phyloP scores from a whole-genome alignment of 2,888 invertebrate species.

The Watsonalla cultraria region DNA sequence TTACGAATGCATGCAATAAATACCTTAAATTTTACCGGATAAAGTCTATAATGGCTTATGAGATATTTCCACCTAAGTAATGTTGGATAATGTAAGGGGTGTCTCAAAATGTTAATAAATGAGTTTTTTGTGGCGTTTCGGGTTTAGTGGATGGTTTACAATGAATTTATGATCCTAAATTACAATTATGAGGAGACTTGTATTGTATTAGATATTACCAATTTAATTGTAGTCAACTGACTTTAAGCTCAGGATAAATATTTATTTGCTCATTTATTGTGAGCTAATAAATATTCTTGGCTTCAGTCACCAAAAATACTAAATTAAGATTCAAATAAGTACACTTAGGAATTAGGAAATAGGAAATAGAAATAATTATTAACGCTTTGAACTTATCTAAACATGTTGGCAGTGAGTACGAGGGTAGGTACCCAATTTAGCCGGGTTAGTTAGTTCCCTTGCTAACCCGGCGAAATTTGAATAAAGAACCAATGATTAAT shows the following conservation, averaged over 20 bases:
- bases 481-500: slow-evolving; percentile 65
- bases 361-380: too few relatives aligned
- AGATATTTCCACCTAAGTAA: not conserved
- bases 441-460: slow-evolving; percentile 5
- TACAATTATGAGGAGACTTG: not conserved
- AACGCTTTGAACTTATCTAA: too few relatives aligned
- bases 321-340: too few relatives aligned
- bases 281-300: too few relatives aligned
- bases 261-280: too few relatives aligned
- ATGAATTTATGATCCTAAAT: slow-evolving; percentile 24
- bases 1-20: not conserved
- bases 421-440: slow-evolving; percentile 18
- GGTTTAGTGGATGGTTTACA: slow-evolving; percentile 14
- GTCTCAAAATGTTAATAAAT: slow-evolving; percentile 28
- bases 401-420: not conserved
- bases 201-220: slow-evolving; percentile 15
- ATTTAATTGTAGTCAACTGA: slow-evolving; percentile 25
- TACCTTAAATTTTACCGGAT: not conserved
- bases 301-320: too few relatives aligned
- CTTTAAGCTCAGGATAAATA: too few relatives aligned
- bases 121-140: slow-evolving; percentile 34
- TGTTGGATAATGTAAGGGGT: slow-evolving; percentile 12
- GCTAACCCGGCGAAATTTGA: slow-evolving; percentile 40
- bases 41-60: not conserved
- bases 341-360: too few relatives aligned